Base-by-base conservation (phyloP, 2,888 invertebrate species). In the Cordylochernes scorpioides region DNA sequence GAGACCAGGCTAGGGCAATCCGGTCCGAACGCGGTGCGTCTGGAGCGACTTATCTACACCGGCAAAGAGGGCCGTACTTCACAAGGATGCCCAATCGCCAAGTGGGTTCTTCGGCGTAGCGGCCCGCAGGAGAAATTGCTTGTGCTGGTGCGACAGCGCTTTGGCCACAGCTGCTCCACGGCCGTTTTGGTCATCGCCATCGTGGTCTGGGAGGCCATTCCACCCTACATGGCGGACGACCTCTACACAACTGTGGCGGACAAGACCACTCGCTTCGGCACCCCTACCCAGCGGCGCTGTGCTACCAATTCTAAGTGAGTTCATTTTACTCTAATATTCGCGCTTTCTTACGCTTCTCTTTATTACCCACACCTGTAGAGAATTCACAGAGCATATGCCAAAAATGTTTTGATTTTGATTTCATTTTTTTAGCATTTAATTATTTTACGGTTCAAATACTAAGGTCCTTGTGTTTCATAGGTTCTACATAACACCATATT, bases 51-150 rank as follows among this genome's bases (percentile, higher is more conserved):
- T 29, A 65, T 75, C 36, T 88, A 84, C 49, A 84, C 86, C 3
- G 84, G 84, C 24, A 86, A 84, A 53, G 88, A 88, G 58, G 88
- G 88, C 9, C 86, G 84, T 56, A 84, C 84, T 8, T 67, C 70
- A 3, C 77, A 82, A 48, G 88, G 88, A 16, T 91, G 88, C 57
- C 91, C 88, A 4, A 67, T 88, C 50, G 84, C 86, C 28, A 88
- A 88, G 63, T 88, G 88, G 86, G 65, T 80, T 15, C 71, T 88
- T 40, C 65, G 86, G 29, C 65, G 88, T 17, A 67, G 74, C 3
- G 70, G 70, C 44, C 61, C 65, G 32, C 73, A 80, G 30, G 88
- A 91, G 53, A 86, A 86, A 52, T 69, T 82, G 35, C 56, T 91
- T 42, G 71, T 75, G 33, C 65, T 88, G 9, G 80, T 82, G 1